Evolutionary conservation across 2,888 invertebrate species (phyloP).

Genomic region (Melipona bicolor): DNA sequence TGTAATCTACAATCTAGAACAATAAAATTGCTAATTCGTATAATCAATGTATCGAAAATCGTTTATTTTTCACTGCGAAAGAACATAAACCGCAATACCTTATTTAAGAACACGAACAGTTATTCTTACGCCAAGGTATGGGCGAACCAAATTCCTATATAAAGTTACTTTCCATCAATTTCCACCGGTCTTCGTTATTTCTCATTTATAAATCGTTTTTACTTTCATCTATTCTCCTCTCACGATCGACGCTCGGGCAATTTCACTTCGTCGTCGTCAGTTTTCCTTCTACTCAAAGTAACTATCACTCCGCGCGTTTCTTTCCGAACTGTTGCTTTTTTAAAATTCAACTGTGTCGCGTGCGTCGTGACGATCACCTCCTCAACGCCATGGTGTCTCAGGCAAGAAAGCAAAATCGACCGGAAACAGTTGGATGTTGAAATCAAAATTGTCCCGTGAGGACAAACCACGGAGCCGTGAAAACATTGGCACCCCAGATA

Average conservation of each 20-base stretch:
- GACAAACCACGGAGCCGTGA: slow-evolving; percentile 56
- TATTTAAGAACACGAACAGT: not conserved
- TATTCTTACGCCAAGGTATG: slow-evolving; percentile 9
- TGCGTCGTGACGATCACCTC: not conserved
- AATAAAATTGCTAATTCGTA: not conserved
- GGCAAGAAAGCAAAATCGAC: slow-evolving; percentile 19
- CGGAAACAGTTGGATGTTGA: slow-evolving; percentile 37
- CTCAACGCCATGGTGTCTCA: too few relatives aligned
- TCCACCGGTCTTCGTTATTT: slow-evolving; percentile 21
- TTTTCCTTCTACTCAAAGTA: not conserved
- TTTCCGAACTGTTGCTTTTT: too few relatives aligned
- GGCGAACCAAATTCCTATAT: not conserved
- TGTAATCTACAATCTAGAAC: not conserved
- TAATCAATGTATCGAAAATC: not conserved
- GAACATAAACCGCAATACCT: not conserved
- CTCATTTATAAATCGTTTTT: slow-evolving; percentile 32
- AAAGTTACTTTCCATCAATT: slow-evolving; percentile 47
- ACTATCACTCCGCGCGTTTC: not conserved
- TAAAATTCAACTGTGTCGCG: not conserved
- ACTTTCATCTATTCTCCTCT: slow-evolving; percentile 57
- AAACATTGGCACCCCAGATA: slow-evolving; percentile 79
- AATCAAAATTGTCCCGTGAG: slow-evolving; percentile 59
- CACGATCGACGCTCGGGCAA: slow-evolving; percentile 35
- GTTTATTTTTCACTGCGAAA: not conserved
- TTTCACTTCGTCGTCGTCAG: slow-evolving; percentile 36